Percentiles rank a stretch among this genome's conserved stretches.
Conservation (phyloP, 2,113 vertebrate genomes). For the Rhinolophus sinicus region DNA sequence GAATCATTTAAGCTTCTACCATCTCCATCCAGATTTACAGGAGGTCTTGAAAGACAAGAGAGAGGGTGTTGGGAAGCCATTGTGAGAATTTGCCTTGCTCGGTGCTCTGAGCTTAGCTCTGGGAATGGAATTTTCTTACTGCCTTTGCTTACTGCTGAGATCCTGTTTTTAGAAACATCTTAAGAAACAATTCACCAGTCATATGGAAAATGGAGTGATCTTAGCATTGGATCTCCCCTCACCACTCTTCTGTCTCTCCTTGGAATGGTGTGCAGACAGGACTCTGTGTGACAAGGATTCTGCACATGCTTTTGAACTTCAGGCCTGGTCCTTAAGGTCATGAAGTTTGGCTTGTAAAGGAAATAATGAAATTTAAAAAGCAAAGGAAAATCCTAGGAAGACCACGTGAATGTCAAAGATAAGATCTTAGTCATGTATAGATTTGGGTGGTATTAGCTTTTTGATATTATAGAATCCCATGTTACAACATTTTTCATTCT, state of each 20-base stretch:
- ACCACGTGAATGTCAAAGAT: background rate
- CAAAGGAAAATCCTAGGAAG: background rate
- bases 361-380: constrained; percentile 6
- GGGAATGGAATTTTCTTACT: background rate
- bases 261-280: background rate
- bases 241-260: background rate
- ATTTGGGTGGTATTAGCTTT: background rate
- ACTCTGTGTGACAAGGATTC: background rate
- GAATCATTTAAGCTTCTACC: background rate
- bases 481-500: background rate
- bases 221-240: background rate
- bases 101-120: background rate
- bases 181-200: background rate
- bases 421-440: background rate
- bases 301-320: background rate
- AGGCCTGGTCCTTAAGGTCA: background rate
- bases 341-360: constrained; percentile 8
- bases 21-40: background rate
- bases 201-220: background rate
- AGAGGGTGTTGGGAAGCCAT: background rate
- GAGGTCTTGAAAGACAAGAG: background rate
- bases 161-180: background rate
- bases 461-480: background rate
- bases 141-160: background rate
- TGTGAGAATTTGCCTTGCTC: background rate